Conservation (phyloP, 2,797 vertebrate species). For the Ficedula albicollis region DNA sequence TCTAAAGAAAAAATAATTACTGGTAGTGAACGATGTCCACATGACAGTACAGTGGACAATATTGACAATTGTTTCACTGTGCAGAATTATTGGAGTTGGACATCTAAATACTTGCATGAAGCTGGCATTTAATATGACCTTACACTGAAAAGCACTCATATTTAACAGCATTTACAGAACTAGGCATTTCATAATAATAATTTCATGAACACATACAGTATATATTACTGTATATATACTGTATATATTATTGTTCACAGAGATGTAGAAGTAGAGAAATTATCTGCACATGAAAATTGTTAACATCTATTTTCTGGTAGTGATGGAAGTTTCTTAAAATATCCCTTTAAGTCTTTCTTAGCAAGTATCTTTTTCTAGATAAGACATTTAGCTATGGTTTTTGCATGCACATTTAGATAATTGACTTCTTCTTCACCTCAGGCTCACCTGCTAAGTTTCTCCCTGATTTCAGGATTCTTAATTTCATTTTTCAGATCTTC, state of each 20-base stretch:
- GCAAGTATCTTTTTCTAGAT: not conserved
- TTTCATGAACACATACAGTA: not conserved
- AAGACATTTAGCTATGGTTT: slow-evolving; percentile 14
- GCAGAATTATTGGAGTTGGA: not conserved
- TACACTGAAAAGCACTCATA: not conserved
- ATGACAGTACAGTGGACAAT: not conserved
- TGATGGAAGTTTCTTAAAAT: not conserved
- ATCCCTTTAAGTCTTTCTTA: not conserved
- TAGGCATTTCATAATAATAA: not conserved
- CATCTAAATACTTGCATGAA: not conserved
- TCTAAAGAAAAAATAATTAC: not conserved
- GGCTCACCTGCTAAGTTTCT: slow-evolving; percentile 89
- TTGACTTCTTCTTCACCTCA: slow-evolving; percentile 30
- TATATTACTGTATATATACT: not conserved
- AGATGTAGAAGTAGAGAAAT: not conserved
- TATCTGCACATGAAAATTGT: not conserved
- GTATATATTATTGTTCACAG: not conserved
- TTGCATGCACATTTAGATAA: slow-evolving; percentile 47
- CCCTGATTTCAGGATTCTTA: slow-evolving; percentile 87
- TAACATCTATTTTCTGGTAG: not conserved
- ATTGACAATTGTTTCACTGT: not conserved
- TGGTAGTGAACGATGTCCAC: not conserved
- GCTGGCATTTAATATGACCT: not conserved
- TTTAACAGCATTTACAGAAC: not conserved
- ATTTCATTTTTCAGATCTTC: slow-evolving; percentile 96